These are phyloP conservation scores for Malurus leucopterus DNA, from an alignment of 2,797 vertebrate species.

Conservation along the genomic window DNA sequence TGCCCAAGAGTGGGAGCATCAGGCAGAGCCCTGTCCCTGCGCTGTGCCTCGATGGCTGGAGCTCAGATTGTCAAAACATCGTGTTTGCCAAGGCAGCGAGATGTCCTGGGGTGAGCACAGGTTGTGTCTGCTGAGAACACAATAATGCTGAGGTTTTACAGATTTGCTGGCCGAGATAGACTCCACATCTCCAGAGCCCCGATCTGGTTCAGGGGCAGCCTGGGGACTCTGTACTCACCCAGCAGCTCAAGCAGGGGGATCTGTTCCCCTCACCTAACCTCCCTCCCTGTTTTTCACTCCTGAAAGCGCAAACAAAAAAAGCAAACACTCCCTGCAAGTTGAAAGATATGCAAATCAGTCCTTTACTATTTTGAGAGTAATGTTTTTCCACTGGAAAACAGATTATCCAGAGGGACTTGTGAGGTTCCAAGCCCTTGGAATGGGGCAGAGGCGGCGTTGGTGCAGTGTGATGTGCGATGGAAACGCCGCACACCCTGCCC, in stretches of 20 bases:
- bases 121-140: neutral
- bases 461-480: slow-evolving; percentile 23
- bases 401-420: slow-evolving; percentile 50
- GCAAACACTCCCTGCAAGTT: neutral
- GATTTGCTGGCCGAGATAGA: neutral
- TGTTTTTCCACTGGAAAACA: slow-evolving; percentile 52
- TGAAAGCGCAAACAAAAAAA: neutral
- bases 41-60: neutral
- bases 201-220: fast-evolving
- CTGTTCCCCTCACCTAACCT: fast-evolving
- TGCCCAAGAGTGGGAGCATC: neutral
- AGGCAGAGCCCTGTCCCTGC: neutral
- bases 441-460: slow-evolving; percentile 50
- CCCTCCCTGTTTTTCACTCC: neutral
- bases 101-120: neutral
- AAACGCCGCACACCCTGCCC: slow-evolving; percentile 73
- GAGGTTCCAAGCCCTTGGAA: slow-evolving; percentile 29
- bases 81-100: neutral
- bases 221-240: neutral
- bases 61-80: neutral
- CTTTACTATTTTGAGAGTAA: slow-evolving; percentile 32
- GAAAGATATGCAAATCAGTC: slow-evolving; percentile 38
- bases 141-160: neutral
- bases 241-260: neutral
- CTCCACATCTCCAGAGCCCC: fast-evolving